Evolutionary conservation across 2,797 vertebrate species (phyloP), one percentile per base, ranked within the genome.

Genomic region (Bucorvus abyssinicus): DNA sequence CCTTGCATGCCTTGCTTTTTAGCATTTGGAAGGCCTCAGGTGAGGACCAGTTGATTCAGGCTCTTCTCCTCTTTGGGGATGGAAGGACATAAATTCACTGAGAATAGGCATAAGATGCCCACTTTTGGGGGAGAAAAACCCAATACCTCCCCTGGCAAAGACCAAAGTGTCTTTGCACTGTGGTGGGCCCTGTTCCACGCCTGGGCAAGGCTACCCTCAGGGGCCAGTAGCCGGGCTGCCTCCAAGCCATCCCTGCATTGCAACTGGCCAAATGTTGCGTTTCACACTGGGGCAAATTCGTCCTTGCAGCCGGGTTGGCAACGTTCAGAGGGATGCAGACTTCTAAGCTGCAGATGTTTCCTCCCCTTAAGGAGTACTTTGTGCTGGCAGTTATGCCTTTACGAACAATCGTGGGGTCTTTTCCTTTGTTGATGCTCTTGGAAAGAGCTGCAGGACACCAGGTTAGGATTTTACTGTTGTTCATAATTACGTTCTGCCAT

Each of bases 211-310:
- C 6, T 32, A 22, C 21, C 17, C 40, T 36, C 10, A 5, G 26
- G 13, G 59, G 8, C 10, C 45, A 38, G 53, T 14, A 78, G 44
- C 65, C 57, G 71, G 24, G 21, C 32, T 89, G 44, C 36, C 3
- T 32, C 30, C 1, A 13, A 38, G 53, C n/a, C 52, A 16, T 17
- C 56, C 7, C 11, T 38, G 10, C 0, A 0, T 2, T 76, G 32
- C 53, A 77, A 59, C 34, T 40, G 38, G 30, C 60, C 69, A n/a
- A 30, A 21, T 6, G 8, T 3, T 0, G 0, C 18, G 9, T 61
- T 82, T 76, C 63, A 40, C 27, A 4, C 17, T 1, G 6, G 17
- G 22, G 14, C 18, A n/a, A 52, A 68, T 2, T 12, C 3, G 21
- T 57, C 60, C 50, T 85, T 90, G 52, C 79, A 88, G 65, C 7